Percentiles rank a stretch among this genome's conserved stretches.
These are phyloP conservation scores for Leptinotarsa texana DNA, from an alignment of 1,140 invertebrate genomes.

Conservation along the genomic window DNA sequence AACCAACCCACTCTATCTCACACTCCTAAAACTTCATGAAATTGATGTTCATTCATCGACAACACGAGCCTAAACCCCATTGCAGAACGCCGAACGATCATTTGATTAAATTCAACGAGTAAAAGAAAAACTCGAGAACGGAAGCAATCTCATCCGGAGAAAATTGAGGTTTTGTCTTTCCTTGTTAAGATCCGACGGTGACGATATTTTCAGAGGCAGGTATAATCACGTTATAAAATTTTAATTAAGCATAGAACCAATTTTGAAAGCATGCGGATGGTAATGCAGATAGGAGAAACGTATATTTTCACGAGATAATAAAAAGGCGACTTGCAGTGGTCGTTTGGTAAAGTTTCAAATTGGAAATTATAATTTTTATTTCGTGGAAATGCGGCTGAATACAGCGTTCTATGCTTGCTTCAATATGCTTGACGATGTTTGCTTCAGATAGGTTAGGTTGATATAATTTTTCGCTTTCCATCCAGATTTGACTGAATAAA, in stretches of 20 bases:
- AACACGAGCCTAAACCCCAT: no score
- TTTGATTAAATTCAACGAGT: no score
- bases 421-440: no score
- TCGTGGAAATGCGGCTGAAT: no score
- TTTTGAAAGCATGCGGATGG: slow-evolving; percentile 14
- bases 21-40: no score
- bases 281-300: slow-evolving; percentile 12
- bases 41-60: no score
- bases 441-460: no score
- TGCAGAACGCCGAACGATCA: no score
- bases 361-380: slow-evolving; percentile 16
- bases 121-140: neutral
- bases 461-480: no score
- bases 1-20: no score
- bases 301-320: slow-evolving; percentile 16
- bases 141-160: slow-evolving; percentile 4
- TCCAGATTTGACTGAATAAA: no score
- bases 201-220: neutral
- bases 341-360: slow-evolving; percentile 5
- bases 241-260: slow-evolving; percentile 16
- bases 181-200: neutral
- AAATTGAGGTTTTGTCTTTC: slow-evolving; percentile 12
- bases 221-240: slow-evolving; percentile 17
- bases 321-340: slow-evolving; percentile 10
- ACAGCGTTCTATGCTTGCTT: no score